Conservation (phyloP, 2,888 invertebrate genomes). For the Caenorhabditis sp. region DNA sequence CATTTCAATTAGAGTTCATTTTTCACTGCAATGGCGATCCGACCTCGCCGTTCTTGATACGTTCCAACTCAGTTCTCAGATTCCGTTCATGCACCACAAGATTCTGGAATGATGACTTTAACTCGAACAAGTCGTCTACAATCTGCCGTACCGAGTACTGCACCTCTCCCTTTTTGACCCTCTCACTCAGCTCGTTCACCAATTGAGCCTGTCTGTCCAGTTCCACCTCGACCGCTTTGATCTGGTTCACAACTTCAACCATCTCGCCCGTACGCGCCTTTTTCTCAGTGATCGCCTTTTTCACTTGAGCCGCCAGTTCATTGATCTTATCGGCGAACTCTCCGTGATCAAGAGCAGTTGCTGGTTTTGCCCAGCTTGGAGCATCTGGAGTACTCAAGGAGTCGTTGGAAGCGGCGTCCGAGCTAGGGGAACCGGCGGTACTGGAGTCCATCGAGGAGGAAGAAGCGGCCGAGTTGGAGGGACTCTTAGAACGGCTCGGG, state of each 20-base stretch:
- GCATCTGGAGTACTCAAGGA: constrained; percentile 5
- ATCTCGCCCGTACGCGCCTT: constrained; percentile 40
- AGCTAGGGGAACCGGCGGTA: constrained; percentile 3
- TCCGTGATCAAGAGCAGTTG: constrained; percentile 31
- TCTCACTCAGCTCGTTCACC: constrained; percentile 42
- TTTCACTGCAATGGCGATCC: background rate
- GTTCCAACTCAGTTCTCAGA: constrained; percentile 19
- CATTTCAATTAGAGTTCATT: background rate
- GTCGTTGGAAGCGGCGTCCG: constrained; percentile 9
- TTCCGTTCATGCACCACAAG: constrained; percentile 19
- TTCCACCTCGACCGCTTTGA: constrained; percentile 59
- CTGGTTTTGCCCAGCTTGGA: constrained; percentile 20
- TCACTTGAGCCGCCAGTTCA: constrained; percentile 27
- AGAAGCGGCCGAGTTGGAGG: background rate
- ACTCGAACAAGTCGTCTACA: no score
- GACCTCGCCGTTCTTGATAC: constrained; percentile 8
- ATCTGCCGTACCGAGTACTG: constrained; percentile 47
- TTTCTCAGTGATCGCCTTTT: constrained; percentile 46
- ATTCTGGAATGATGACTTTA: background rate
- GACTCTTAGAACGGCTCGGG: constrained; percentile 17
- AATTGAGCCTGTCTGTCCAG: constrained; percentile 56
- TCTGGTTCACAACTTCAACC: constrained; percentile 56
- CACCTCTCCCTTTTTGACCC: constrained; percentile 45
- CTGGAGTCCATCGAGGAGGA: constrained; percentile 7
- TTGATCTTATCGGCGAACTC: constrained; percentile 34